Evolutionary conservation across 2,888 invertebrate genomes (phyloP).

Genomic region (Cephus pulcher): DNA sequence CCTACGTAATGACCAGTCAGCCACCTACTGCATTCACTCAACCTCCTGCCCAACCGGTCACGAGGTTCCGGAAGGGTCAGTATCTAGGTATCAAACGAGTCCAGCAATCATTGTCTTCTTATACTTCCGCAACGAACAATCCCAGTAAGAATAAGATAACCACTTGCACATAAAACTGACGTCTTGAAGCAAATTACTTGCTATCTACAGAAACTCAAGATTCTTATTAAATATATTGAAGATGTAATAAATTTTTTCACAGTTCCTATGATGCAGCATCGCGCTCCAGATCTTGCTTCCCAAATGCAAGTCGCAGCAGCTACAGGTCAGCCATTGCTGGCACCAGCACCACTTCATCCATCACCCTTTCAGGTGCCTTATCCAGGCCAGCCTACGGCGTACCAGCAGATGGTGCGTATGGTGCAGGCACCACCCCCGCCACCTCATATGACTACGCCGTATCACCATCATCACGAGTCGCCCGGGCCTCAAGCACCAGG

Average conservation of each 20-base stretch:
- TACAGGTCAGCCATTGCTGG: constrained; percentile 87
- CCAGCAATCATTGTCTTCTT: constrained; percentile 7
- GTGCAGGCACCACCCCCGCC: constrained; percentile 60
- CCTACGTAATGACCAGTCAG: constrained; percentile 68
- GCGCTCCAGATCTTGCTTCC: constrained; percentile 72
- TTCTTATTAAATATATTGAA: constrained; percentile 7
- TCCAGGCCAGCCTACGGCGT: constrained; percentile 69
- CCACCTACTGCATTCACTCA: constrained; percentile 65
- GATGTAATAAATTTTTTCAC: constrained; percentile 29
- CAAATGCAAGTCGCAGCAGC: constrained; percentile 86
- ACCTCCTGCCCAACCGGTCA: constrained; percentile 55
- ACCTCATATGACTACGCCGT: constrained; percentile 58
- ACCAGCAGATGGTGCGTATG: constrained; percentile 69
- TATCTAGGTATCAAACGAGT: constrained; percentile 50
- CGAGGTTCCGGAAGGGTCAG: constrained; percentile 65
- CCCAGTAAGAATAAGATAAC: background rate
- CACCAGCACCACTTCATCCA: constrained; percentile 82
- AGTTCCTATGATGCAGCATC: constrained; percentile 66
- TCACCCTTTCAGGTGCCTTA: constrained; percentile 75
- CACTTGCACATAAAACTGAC: background rate
- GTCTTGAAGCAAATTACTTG: background rate
- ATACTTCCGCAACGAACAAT: constrained; percentile 1
- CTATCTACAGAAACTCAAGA: constrained; percentile 1
- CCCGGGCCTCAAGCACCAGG: constrained; percentile 68
- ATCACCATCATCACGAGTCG: constrained; percentile 69